phyloP scores from a whole-genome alignment of 1,140 invertebrate species.

The Ips nitidus region DNA sequence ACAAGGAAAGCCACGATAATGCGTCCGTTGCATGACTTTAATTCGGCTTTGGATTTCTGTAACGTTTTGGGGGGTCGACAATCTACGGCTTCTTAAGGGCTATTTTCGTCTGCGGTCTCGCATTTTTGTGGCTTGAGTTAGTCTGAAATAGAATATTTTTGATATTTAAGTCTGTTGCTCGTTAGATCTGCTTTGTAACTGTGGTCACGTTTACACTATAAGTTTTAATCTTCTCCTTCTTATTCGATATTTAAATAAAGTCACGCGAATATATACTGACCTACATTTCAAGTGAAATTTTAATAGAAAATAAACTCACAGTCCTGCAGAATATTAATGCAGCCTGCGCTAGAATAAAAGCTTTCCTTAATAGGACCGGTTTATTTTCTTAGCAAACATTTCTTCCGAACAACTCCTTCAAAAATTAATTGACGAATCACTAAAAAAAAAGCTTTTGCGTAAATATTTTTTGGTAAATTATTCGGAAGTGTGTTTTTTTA shows the following conservation, averaged over 20 bases:
- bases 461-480: no score
- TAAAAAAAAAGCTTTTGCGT: no score
- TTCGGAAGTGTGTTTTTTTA: no score
- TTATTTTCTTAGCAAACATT: no score
- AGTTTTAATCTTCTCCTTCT: slow-evolving; percentile 13
- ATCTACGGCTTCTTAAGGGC: slow-evolving; percentile 9
- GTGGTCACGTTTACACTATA: slow-evolving; percentile 7
- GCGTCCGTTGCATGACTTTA: slow-evolving; percentile 23
- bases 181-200: neutral
- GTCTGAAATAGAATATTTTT: neutral
- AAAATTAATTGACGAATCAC: no score
- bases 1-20: slow-evolving; percentile 17
- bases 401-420: no score
- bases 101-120: neutral
- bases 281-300: slow-evolving; percentile 20
- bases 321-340: neutral
- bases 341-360: no score
- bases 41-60: slow-evolving; percentile 13
- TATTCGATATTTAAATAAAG: slow-evolving; percentile 20
- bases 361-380: no score
- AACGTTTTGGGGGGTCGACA: slow-evolving; percentile 13
- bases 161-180: no score
- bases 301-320: slow-evolving; percentile 4
- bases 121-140: neutral
- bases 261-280: slow-evolving; percentile 17